Evolutionary conservation across 1,140 invertebrate genomes (phyloP), one percentile per base, ranked within the genome.

Genomic region (Aphelinus certus): DNA sequence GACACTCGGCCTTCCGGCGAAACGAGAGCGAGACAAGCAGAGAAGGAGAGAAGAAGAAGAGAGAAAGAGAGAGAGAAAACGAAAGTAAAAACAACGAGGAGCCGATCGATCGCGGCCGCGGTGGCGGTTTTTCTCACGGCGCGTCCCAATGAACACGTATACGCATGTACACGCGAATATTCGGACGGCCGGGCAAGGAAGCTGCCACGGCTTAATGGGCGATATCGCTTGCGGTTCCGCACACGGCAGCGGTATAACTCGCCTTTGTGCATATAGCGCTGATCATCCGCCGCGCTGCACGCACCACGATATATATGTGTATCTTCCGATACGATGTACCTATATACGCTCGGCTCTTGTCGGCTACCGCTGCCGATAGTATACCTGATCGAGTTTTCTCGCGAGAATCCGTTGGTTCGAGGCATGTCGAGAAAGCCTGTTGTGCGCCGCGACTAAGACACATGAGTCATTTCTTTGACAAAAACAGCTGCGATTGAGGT

Each of bases 211-310:
- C 58, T 60, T 60, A 26, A 26, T 26, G 26, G 26, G 26, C 26
- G 26, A 26, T 26, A 26, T 26, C 26, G 26, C 58, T 60, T 60
- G 58, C 58, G 58, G 58, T 60, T 26, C 26, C 58, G 58, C 45
- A 2, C 26, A 60, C 58, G 58, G 58, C 26, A 60, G 58, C 58
- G 45, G 58, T 60, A 43, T 60, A 60, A 60, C 58, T 60, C 58
- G 26, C 58, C 58, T 60, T 60, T 60, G 58, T 60, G 58, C 58
- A 7, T 43, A 60, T 43, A 26, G 26, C 26, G 26, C 26, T 26
- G 26, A 26, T 26, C 26, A 26, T 26, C 26, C 26, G 26, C 26
- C 26, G 26, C 26, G 26, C 26, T 26, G 26, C 26, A 26, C 26
- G 26, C 26, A 26, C 26, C 26, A 26, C 26, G 26, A 26, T 26